These are phyloP conservation scores for Tetramorium bicarinatum DNA, from an alignment of 2,888 invertebrate species.

Conservation along the genomic window DNA sequence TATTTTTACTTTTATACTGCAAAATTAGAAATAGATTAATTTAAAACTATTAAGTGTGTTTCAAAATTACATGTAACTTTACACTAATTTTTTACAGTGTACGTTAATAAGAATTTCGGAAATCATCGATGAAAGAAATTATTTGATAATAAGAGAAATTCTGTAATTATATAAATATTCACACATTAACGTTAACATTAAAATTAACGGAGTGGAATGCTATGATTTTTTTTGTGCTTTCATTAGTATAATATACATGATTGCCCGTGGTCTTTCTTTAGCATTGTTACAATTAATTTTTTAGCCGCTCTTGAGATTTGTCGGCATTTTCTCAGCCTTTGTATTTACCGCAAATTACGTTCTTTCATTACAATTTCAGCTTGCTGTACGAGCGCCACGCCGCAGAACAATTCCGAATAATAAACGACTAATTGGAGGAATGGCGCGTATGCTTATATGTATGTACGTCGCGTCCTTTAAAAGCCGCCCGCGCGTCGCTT, in stretches of 20 bases:
- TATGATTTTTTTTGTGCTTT: background rate
- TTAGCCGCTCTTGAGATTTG: conserved; percentile 17
- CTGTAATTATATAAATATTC: background rate
- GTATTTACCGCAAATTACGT: conserved; percentile 46
- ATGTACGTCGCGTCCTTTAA: conserved; percentile 26
- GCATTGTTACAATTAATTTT: conserved; percentile 8
- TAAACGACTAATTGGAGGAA: conserved; percentile 56
- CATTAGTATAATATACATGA: background rate
- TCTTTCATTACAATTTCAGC: conserved; percentile 34
- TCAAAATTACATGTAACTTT: too few species aligned
- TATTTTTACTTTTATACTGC: too few species aligned
- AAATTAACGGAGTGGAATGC: background rate
- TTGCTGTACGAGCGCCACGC: background rate
- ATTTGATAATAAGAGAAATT: background rate
- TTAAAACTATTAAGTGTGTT: too few species aligned
- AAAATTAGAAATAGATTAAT: too few species aligned
- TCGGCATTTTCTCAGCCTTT: conserved; percentile 3
- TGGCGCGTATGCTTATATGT: conserved; percentile 17
- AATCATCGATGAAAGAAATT: background rate
- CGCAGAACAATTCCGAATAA: conserved; percentile 46
- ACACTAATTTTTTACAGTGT: too few species aligned
- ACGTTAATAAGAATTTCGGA: background rate
- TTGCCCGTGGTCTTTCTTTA: background rate
- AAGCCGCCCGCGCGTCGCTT: conserved; percentile 26
- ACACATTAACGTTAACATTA: background rate